phyloP scores from a whole-genome alignment of 2,888 invertebrate genomes.

The Therioaphis trifolii region DNA sequence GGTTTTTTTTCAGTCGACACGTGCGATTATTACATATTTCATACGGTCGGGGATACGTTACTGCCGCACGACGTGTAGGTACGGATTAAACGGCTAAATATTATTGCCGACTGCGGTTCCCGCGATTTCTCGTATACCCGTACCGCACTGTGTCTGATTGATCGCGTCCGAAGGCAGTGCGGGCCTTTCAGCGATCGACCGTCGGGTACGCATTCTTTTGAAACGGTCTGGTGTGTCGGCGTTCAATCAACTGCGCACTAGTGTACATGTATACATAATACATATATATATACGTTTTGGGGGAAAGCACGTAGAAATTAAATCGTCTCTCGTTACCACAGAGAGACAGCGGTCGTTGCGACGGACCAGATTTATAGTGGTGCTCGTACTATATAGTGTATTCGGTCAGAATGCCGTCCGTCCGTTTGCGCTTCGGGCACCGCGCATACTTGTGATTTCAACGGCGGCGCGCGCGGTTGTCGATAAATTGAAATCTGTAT shows the following conservation, averaged over 20 bases:
- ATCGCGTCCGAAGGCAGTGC: no score
- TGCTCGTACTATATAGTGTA: neutral
- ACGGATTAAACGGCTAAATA: no score
- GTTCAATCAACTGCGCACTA: neutral
- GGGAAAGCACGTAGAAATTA: neutral
- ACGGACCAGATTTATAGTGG: conserved; percentile 14
- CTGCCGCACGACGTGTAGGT: no score
- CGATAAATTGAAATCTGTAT: conserved; percentile 43
- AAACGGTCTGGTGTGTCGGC: conserved; percentile 5
- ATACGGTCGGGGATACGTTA: no score
- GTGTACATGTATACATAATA: no score
- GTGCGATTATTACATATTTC: no score
- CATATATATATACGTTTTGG: no score
- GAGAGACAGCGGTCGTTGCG: neutral
- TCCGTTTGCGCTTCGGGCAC: conserved; percentile 11
- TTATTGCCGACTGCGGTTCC: no score
- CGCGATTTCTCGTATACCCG: no score
- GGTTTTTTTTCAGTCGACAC: no score
- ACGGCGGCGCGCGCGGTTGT: conserved; percentile 11
- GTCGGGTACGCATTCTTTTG: conserved; percentile 10
- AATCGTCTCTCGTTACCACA: neutral
- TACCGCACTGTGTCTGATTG: no score
- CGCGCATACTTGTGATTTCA: conserved; percentile 25
- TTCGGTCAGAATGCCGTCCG: conserved; percentile 30
- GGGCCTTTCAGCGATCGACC: neutral